Percentiles rank a stretch among this genome's conserved stretches.
Evolutionary conservation across 2,113 vertebrate genomes (phyloP).

Genomic region (Macrotis lagotis): DNA sequence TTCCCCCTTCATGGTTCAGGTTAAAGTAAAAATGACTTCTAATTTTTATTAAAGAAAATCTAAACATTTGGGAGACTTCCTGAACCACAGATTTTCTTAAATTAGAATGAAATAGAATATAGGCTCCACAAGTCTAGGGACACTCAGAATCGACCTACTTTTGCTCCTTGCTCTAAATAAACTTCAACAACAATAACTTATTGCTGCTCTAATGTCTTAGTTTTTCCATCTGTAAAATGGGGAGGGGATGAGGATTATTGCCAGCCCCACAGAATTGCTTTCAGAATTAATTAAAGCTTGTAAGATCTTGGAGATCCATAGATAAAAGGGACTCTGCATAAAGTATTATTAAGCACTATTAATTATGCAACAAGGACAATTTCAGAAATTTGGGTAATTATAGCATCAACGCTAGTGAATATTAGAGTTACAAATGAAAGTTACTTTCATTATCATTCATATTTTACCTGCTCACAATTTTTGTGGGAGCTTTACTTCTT

Average conservation of each 20-base stretch:
- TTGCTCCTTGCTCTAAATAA: slow-evolving; percentile 32
- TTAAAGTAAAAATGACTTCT: neutral
- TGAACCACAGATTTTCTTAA: neutral
- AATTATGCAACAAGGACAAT: slow-evolving; percentile 32
- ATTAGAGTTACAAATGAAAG: slow-evolving; percentile 19
- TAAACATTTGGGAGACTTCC: neutral
- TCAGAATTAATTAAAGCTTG: slow-evolving; percentile 50
- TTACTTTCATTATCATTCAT: slow-evolving; percentile 5
- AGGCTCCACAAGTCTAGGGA: neutral
- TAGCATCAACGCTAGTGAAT: neutral
- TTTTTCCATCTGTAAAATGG: slow-evolving; percentile 44
- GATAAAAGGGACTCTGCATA: neutral
- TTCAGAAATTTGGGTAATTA: slow-evolving; percentile 51
- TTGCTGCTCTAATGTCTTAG: neutral
- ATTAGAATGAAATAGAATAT: neutral
- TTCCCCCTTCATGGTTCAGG: neutral
- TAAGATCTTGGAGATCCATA: slow-evolving; percentile 5
- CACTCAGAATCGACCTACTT: neutral
- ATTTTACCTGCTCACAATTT: slow-evolving; percentile 20
- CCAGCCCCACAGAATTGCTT: slow-evolving; percentile 2
- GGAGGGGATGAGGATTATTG: neutral
- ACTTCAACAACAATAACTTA: slow-evolving; percentile 38
- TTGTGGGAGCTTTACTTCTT: neutral
- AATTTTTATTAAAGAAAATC: neutral
- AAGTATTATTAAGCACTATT: slow-evolving; percentile 18